Evolutionary conservation across 2,113 vertebrate species (phyloP), one percentile per base, ranked within the genome.

Genomic region (Cebus imitator): DNA sequence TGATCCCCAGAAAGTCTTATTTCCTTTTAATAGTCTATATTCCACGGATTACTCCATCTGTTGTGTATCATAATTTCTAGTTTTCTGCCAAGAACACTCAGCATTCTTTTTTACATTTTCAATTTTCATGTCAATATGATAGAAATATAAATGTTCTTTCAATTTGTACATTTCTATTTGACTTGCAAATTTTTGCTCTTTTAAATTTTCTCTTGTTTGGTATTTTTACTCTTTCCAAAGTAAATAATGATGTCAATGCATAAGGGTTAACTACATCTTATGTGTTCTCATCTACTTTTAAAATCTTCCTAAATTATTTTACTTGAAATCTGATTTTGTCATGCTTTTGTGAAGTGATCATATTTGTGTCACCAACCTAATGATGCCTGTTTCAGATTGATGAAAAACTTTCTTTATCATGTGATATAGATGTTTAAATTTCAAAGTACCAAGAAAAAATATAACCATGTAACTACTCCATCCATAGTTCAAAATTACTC

Each of bases 1-100:
- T 0, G 0, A 72, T 18, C n/a, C 8, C 12, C 9, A 0, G 0
- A 10, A 96, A 17, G 83, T 20, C 0, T 0, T 16, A 21, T 18
- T 90, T 86, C 70, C 35, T 75, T 90, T 90, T 48, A 68, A 40
- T 30, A 35, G 4, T 57, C 58, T 73, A 45, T 13, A 83, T 66
- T 93, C 2, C 55, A 96, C 32, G 4, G 37, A 68, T 35, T 93
- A 0, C 7, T 91, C 97, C 66, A 95, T 43, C 55, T 86, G 14
- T 16, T 94, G 2, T 57, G 92, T 32, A 5, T 66, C 5, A 75
- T 55, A 64, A 37, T 2, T 10, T n/a, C 12, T 8, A 0, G 61
- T 78, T 73, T 87, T 96, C 52, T 30, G 37, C 25, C 45, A 97
- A 43, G 35, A 94, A 66, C 45, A 17, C 20, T 58, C 25, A 30